Base-by-base conservation (phyloP, 2,888 invertebrate species). In the Machimus rusticus region DNA sequence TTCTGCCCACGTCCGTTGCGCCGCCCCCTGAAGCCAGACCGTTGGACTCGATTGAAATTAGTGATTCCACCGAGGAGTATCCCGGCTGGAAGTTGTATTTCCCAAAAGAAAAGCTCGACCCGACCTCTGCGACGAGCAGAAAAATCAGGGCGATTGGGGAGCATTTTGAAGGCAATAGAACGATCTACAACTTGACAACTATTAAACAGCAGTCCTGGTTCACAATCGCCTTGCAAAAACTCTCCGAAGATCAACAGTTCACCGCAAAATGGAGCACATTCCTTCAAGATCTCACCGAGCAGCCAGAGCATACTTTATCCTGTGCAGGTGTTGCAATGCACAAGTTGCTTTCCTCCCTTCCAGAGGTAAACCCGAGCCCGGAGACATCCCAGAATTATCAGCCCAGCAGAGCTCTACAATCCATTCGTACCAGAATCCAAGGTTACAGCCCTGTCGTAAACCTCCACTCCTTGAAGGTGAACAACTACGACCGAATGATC, bases 81-180 rank as follows among this genome's bases (percentile, higher is more conserved):
- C 93, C 94, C 89, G 95, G 95, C 28, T 97, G 97, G 96, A 95
- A 95, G 89, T 92, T 96, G 9, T 98, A 98, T 93, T 96, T 97
- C 91, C 94, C 95, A 55, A 93, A 94, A 86, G 95, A 96, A 93
- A 94, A 92, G 82, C 94, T 93, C 88, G 91, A 91, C 87, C 93
- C 94, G 16, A 92, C 93, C 43, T 94, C 93, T 12, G 91, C 93
- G 0, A 91, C 94, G 23, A 92, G 94, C 5, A 91, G 91, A 86
- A 94, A 94, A 90, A 91, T 95, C 3, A 91, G 93, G 90, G 92
- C 93, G 8, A 93, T 95, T 89, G 94, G 95, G 90, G 91, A 92
- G 3, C 96, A 94, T 90, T 93, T 95, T 66, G 90, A 89, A 28
- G 89, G 89, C 1, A 88, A 92, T 89, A 88, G 90, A 0, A 19